Percentiles rank a stretch among this genome's conserved stretches.
These are phyloP conservation scores for Piprites chloris DNA, from an alignment of 2,113 vertebrate species.

Conservation along the genomic window DNA sequence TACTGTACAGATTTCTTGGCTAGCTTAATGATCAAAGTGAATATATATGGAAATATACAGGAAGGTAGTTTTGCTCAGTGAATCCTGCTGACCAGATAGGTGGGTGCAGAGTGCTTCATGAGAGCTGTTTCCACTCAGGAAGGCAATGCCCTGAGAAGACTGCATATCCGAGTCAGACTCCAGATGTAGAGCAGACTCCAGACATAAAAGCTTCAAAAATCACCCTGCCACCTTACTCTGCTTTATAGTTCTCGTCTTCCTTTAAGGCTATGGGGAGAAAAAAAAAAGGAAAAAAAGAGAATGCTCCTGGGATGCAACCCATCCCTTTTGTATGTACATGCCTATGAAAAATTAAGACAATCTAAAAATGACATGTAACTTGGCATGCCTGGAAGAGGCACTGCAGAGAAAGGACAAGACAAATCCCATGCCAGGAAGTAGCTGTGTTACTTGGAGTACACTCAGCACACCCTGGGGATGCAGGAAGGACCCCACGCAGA, in stretches of 20 bases:
- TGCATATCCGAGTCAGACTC: neutral
- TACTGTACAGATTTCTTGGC: neutral
- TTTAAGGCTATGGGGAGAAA: neutral
- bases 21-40: neutral
- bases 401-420: neutral
- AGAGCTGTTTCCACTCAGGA: neutral
- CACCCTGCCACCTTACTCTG: neutral
- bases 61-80: neutral
- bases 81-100: neutral
- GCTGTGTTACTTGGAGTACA: neutral
- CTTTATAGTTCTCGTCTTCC: neutral
- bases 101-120: neutral
- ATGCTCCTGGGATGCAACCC: neutral
- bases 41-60: neutral
- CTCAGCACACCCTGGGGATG: neutral
- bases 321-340: neutral
- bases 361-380: rapidly evolving
- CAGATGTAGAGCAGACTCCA: neutral
- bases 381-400: neutral
- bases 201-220: neutral
- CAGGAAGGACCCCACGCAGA: neutral
- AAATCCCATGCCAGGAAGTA: neutral
- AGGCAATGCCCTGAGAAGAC: neutral
- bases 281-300: neutral
- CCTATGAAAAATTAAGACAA: neutral